Percentiles rank a stretch among this genome's conserved stretches.
phyloP scores from a whole-genome alignment of 2,113 vertebrate species.

The Amphiprion percula region DNA sequence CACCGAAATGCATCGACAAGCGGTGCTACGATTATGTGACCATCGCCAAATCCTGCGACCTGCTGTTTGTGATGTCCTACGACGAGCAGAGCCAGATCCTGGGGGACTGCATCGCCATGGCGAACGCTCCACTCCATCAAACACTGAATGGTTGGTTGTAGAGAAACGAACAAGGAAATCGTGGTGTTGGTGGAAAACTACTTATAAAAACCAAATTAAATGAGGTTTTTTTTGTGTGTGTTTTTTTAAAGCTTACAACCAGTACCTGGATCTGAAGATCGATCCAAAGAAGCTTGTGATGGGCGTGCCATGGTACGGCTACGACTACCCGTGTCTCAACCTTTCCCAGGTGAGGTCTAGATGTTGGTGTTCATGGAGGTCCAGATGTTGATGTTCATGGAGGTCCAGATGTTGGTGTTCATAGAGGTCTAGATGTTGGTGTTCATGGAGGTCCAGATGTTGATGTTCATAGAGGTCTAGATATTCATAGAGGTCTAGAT shows the following conservation, averaged over 20 bases:
- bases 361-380: too few species aligned
- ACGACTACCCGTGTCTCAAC: conserved; percentile 92
- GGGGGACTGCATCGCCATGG: conserved; percentile 91
- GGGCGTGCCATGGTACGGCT: conserved; percentile 99
- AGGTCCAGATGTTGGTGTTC: too few species aligned
- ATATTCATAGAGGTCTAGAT: too few species aligned
- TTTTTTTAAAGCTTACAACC: conserved; percentile 86
- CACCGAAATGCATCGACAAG: conserved; percentile 89
- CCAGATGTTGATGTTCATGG: too few species aligned
- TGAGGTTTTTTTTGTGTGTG: not conserved
- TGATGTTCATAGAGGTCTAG: too few species aligned
- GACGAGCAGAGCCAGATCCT: conserved; percentile 94
- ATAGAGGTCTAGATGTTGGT: too few species aligned
- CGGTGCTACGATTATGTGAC: conserved; percentile 94
- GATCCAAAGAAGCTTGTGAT: conserved; percentile 92
- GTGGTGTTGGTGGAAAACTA: not conserved
- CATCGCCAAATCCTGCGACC: conserved; percentile 93
- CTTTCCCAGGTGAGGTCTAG: conserved; percentile 85
- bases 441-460: too few species aligned
- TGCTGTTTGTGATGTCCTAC: conserved; percentile 98
- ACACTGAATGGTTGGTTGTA: conserved; percentile 88
- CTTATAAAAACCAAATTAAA: not conserved
- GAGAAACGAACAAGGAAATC: not conserved
- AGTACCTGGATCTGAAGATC: conserved; percentile 89
- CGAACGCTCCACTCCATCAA: conserved; percentile 91